phyloP scores from a whole-genome alignment of 2,113 vertebrate species.

The Naja naja region DNA sequence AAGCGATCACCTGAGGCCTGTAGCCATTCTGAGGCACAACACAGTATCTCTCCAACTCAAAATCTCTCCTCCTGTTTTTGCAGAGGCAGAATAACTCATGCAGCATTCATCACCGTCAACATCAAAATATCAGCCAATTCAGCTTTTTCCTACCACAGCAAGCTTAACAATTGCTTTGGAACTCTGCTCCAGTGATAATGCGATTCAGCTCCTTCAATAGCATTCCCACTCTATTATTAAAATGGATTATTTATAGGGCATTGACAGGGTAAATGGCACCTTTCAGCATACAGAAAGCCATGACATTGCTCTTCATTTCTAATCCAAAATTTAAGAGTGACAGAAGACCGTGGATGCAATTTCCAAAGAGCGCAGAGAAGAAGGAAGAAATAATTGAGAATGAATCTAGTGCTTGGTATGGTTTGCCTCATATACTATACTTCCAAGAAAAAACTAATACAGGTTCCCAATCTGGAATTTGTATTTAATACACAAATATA shows the following conservation, averaged over 20 bases:
- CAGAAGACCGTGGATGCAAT: neutral
- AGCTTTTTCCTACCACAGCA: neutral
- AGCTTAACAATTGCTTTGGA: slow-evolving; percentile 7
- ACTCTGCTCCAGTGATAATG: neutral
- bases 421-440: neutral
- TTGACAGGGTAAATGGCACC: neutral
- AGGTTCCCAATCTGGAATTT: neutral
- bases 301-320: neutral
- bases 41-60: neutral
- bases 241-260: slow-evolving; percentile 6
- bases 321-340: neutral
- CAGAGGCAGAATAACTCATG: neutral
- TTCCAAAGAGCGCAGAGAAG: neutral
- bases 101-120: neutral
- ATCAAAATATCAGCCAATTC: neutral
- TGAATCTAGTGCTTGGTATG: neutral
- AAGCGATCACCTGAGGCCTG: neutral
- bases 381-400: neutral
- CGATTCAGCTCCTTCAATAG: neutral
- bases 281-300: neutral
- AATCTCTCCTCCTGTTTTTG: neutral
- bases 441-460: neutral
- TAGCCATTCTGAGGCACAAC: neutral
- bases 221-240: neutral
- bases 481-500: neutral